Conservation (phyloP, 2,888 invertebrate genomes). For the Choristoneura rosaceana region DNA sequence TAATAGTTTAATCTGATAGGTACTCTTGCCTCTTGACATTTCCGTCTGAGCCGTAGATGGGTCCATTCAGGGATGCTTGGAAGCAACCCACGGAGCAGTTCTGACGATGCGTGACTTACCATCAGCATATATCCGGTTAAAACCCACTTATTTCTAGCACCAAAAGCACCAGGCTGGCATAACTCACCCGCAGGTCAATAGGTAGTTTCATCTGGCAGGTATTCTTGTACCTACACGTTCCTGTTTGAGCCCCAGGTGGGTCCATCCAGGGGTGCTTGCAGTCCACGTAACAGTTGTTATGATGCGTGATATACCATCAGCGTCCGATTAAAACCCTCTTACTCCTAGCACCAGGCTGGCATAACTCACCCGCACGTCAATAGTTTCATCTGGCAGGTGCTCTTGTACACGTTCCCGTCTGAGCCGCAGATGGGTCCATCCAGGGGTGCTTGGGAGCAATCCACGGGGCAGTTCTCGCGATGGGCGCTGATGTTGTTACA, state of each 20-base stretch:
- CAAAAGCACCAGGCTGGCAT: conserved; percentile 42
- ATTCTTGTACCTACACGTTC: conserved; percentile 95
- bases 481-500: conserved; percentile 92
- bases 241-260: conserved; percentile 97
- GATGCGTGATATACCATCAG: too few species aligned
- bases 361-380: too few species aligned
- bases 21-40: too few species aligned
- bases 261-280: conserved; percentile 94
- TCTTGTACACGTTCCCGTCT: conserved; percentile 96
- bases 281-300: conserved; percentile 95
- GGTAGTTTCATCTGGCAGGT: conserved; percentile 97
- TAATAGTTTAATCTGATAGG: too few species aligned
- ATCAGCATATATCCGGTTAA: too few species aligned
- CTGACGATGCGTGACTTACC: too few species aligned
- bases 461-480: conserved; percentile 95
- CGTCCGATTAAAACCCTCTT: too few species aligned
- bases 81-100: too few species aligned
- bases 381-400: conserved; percentile 96
- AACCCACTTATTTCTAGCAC: too few species aligned
- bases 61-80: too few species aligned
- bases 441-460: conserved; percentile 93
- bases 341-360: too few species aligned
- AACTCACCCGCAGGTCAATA: conserved; percentile 93
- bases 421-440: conserved; percentile 97
- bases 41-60: too few species aligned